Evolutionary conservation across 2,888 invertebrate genomes (phyloP), one percentile per base, ranked within the genome.

Genomic region (Lepidonotus clava): DNA sequence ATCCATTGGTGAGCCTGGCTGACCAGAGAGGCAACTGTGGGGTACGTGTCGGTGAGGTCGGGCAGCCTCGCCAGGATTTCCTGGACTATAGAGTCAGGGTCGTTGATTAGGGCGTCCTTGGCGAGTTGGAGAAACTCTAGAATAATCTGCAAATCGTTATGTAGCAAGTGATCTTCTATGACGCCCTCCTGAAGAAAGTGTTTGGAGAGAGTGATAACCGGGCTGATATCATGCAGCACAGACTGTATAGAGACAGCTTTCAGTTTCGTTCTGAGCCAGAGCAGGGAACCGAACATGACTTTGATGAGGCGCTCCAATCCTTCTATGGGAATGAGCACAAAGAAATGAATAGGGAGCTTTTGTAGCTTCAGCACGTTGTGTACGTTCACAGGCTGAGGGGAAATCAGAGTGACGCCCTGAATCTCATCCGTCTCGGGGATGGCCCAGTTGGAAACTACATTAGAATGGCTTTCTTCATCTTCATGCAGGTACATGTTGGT

Each of bases 261-360:
- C 53, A 88, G 38, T 56, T 89, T 89, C 2, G 88, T 84, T 38
- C 24, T 51, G 76, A 89, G 56, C 89, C 89, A 89, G 21, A 83
- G 34, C 24, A 84, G 83, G 71, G 89, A 85, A 85, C 89, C 88
- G 11, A 89, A 76, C 38, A 89, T 51, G 11, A 38, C 32, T n/a
- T 87, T 40, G 40, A 85, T 89, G 56, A 86, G n/a, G 6, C 84
- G 41, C 6, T 32, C 77, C 11, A 88, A 24, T 11, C 89, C 89
- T 53, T 89, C 84, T 28, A 89, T 53, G 0, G 89, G 89, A 0
- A 88, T 18, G 76, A 89, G 28, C 6, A 89, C 71, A 24, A 61
- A 67, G 77, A 89, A 46, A 34, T 87, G 87, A 5, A 77, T 6
- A 0, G 87, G 87, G 0, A 89, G 83, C 38, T 51, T 86, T 36